These are phyloP conservation scores for Taurulus bubalis DNA, from an alignment of 2,113 vertebrate species.

Conservation along the genomic window DNA sequence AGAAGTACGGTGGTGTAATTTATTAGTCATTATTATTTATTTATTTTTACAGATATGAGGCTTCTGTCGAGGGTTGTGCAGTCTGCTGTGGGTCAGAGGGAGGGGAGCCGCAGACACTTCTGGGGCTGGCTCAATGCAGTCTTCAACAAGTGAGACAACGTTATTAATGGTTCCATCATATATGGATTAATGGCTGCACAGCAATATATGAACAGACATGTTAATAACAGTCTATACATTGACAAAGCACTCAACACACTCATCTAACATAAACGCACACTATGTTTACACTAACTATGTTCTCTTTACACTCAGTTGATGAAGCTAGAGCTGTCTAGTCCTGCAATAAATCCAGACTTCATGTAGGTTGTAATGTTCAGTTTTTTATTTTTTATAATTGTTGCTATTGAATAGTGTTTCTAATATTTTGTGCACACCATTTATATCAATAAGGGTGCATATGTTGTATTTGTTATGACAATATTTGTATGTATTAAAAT, in stretches of 20 bases:
- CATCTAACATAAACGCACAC: not conserved
- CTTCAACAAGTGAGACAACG: slow-evolving; percentile 92
- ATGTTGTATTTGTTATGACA: not conserved
- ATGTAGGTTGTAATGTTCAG: not conserved
- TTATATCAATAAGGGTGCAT: not conserved
- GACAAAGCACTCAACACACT: not conserved
- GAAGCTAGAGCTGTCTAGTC: not conserved
- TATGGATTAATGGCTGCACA: not conserved
- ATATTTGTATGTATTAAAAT: not conserved
- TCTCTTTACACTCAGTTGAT: too few species aligned
- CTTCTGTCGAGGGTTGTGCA: slow-evolving; percentile 70
- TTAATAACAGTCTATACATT: not conserved
- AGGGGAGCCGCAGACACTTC: slow-evolving; percentile 82
- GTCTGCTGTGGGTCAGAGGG: slow-evolving; percentile 46
- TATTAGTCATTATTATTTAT: slow-evolving; percentile 44
- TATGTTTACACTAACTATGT: too few species aligned
- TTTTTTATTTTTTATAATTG: too few species aligned
- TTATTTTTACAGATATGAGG: slow-evolving; percentile 68
- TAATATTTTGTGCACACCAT: not conserved
- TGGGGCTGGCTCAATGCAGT: slow-evolving; percentile 98
- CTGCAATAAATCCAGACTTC: not conserved
- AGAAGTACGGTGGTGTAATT: not conserved
- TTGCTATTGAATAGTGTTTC: not conserved
- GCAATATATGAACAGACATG: not conserved
- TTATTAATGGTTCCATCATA: not conserved